Evolutionary conservation across 2,113 vertebrate genomes (phyloP), one percentile per base, ranked within the genome.

Genomic region (Anarhynchus alexandrinus): DNA sequence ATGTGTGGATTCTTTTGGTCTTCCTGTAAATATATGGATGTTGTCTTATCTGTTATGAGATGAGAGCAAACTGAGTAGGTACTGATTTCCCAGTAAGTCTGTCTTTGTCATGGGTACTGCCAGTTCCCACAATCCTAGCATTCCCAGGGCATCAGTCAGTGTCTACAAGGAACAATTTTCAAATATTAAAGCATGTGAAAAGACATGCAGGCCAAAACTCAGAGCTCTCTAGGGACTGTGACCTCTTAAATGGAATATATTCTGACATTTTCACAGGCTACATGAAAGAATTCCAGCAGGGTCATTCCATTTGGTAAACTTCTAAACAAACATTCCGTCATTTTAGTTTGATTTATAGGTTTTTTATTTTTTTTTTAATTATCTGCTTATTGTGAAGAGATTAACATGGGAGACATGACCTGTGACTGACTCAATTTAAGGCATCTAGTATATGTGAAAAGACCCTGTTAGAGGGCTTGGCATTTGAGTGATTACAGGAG

Each of bases 101-200:
- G 95, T 96, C 95, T 96, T 93, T 96, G 82, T 94, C 83, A 86
- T 90, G 96, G 97, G 97, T 98, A 97, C 97, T 97, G 98, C 98
- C 98, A 98, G 98, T 98, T 99, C 98, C 98, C 98, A 99, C 98
- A 99, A 97, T 98, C 97, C 95, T 94, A 93, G 93, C 98, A 98
- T 98, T 98, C 98, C 96, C 98, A 98, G 97, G 97, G 96, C 98
- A 98, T 98, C 98, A 98, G 97, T 98, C 98, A 98, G 97, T 98
- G 97, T 98, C 97, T 98, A 84, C 97, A 96, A 98, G 97, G 96
- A 98, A 98, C 95, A 97, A 97, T 98, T 98, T 98, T 98, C 96
- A 97, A 98, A 98, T 97, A 97, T 97, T 98, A 98, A 98, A 98
- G 98, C 98, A 98, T 98, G 98, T 99, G 98, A 98, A 98, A 98